These are phyloP conservation scores for Sapayoa aenigma DNA, from an alignment of 2,113 vertebrate genomes.

Conservation along the genomic window DNA sequence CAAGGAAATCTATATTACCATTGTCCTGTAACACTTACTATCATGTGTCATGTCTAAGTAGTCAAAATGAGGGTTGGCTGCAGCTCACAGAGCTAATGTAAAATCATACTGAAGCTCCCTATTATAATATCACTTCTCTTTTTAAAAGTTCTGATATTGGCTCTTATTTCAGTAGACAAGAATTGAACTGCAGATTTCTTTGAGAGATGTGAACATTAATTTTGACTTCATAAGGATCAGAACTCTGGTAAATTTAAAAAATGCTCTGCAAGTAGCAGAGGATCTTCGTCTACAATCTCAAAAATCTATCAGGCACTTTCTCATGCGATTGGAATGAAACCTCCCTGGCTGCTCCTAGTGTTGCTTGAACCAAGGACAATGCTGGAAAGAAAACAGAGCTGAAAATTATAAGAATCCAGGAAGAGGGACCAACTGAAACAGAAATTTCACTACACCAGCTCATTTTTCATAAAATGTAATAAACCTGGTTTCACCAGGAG, in stretches of 20 bases:
- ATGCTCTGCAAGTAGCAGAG: background rate
- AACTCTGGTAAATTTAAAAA: background rate
- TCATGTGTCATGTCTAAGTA: background rate
- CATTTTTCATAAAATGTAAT: background rate
- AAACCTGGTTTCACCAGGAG: background rate
- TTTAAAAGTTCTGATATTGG: background rate
- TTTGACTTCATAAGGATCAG: background rate
- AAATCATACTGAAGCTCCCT: background rate
- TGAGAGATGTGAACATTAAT: background rate
- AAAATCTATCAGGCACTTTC: background rate
- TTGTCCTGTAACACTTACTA: background rate
- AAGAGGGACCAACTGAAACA: background rate
- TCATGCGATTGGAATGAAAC: background rate
- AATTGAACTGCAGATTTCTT: background rate
- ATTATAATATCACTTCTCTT: background rate
- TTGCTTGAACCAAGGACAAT: background rate
- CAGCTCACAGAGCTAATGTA: background rate
- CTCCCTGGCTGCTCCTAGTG: background rate
- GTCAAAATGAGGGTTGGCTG: background rate
- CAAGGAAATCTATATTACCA: background rate
- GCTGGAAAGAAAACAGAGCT: background rate
- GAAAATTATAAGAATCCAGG: background rate
- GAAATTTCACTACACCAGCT: accelerated
- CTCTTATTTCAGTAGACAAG: background rate
- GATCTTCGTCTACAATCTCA: background rate